phyloP scores from a whole-genome alignment of 2,797 vertebrate species.

The Silurus aristotelis region DNA sequence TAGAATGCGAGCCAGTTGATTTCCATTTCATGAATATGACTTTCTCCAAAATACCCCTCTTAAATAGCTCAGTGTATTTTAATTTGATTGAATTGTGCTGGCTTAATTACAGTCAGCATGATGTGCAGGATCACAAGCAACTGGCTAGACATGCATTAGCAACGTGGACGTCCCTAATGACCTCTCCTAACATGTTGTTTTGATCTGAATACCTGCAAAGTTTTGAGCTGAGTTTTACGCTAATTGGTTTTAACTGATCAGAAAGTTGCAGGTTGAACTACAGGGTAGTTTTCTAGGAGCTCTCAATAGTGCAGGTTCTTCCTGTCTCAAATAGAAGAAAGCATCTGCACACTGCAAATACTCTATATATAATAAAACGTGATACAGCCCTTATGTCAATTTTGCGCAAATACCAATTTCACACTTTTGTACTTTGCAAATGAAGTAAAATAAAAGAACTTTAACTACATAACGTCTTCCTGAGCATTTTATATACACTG shows the following conservation, averaged over 20 bases:
- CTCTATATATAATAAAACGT: background rate
- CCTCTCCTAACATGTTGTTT: slow-evolving; percentile 25
- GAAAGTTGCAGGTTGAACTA: background rate
- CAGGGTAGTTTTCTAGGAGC: too few relatives aligned
- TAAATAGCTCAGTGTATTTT: slow-evolving; percentile 41
- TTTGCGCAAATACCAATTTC: background rate
- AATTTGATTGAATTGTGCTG: slow-evolving; percentile 35
- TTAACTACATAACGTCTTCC: background rate
- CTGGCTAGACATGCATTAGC: slow-evolving; percentile 18
- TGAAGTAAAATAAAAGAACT: background rate
- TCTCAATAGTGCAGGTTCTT: background rate
- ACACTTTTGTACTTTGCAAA: background rate
- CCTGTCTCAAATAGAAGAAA: background rate
- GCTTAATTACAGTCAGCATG: slow-evolving; percentile 29
- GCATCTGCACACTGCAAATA: background rate
- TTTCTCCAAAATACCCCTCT: slow-evolving; percentile 42
- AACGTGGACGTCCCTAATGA: slow-evolving; percentile 18
- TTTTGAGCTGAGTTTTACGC: background rate
- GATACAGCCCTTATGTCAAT: background rate
- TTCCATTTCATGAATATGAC: slow-evolving; percentile 45
- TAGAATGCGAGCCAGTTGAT: slow-evolving; percentile 37
- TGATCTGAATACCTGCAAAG: background rate
- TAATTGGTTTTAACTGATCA: background rate
- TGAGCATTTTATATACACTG: background rate
- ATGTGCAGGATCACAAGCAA: slow-evolving; percentile 29